Percentiles rank a stretch among this genome's conserved stretches.
Evolutionary conservation across 1,140 invertebrate species (phyloP).

Genomic region (Rhopalosiphum padi): DNA sequence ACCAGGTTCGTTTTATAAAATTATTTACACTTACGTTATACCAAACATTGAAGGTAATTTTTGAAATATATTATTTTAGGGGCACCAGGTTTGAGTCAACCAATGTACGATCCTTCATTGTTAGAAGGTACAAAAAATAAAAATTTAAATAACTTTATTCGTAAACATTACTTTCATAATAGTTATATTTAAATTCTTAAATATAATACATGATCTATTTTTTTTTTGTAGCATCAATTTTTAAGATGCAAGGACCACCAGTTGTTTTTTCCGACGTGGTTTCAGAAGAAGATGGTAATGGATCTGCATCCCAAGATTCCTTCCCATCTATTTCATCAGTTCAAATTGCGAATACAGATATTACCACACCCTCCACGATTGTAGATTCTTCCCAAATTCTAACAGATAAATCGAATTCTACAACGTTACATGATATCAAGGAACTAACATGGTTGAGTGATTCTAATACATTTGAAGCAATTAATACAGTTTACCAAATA

Average conservation of each 20-base stretch:
- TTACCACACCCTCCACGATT: neutral
- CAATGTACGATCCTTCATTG: too few species aligned
- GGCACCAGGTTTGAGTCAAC: neutral
- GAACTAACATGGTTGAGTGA: conserved; percentile 18
- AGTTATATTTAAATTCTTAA: too few species aligned
- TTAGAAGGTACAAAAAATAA: too few species aligned
- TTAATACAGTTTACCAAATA: conserved; percentile 24
- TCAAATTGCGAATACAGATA: neutral
- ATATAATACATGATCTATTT: too few species aligned
- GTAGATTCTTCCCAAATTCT: neutral
- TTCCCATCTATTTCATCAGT: neutral
- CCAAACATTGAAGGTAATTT: neutral
- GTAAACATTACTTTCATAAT: too few species aligned
- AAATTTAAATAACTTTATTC: too few species aligned
- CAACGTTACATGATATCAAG: neutral
- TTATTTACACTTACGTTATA: neutral
- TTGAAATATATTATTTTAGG: neutral
- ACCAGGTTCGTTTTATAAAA: neutral
- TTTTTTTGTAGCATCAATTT: too few species aligned
- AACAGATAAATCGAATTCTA: neutral
- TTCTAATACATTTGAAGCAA: neutral
- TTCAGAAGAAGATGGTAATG: too few species aligned
- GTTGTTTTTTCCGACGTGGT: too few species aligned
- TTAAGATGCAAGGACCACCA: too few species aligned
- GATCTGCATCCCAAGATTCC: neutral